Percentiles rank a stretch among this genome's conserved stretches.
phyloP scores from a whole-genome alignment of 2,113 vertebrate species.

The Geococcyx californianus region DNA sequence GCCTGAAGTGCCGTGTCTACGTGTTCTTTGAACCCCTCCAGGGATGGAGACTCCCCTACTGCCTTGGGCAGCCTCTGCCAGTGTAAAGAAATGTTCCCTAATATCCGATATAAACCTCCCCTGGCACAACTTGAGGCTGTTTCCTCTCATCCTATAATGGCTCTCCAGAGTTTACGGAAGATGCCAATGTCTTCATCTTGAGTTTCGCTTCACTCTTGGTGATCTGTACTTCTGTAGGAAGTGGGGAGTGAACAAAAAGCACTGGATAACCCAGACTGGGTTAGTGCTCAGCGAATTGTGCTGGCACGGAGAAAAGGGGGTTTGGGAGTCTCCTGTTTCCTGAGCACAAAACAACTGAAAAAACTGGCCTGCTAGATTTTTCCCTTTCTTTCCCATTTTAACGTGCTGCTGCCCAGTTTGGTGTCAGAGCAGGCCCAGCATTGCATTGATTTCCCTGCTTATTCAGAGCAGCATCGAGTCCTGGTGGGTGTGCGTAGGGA shows the following conservation, averaged over 20 bases:
- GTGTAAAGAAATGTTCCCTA: too few relatives aligned
- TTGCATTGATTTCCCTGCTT: background rate
- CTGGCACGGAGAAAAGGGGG: background rate
- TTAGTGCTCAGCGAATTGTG: background rate
- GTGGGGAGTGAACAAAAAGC: background rate
- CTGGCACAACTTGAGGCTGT: too few relatives aligned
- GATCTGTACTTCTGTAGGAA: background rate
- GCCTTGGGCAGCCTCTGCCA: too few relatives aligned
- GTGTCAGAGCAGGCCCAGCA: background rate
- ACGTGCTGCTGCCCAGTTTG: accelerated
- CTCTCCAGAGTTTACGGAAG: background rate
- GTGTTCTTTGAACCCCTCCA: too few relatives aligned
- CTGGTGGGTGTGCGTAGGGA: background rate
- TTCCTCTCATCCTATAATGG: background rate
- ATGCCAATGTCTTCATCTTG: background rate
- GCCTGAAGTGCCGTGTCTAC: too few relatives aligned
- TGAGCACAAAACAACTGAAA: background rate
- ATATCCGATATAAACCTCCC: too few relatives aligned
- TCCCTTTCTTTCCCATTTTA: accelerated
- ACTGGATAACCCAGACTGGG: background rate
- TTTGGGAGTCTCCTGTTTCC: background rate
- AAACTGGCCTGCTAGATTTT: too few relatives aligned
- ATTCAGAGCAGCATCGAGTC: too few relatives aligned
- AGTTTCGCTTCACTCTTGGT: background rate
- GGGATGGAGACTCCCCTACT: too few relatives aligned